Base-by-base conservation (phyloP, 2,797 vertebrate genomes). In the Poliocrania exsul region DNA sequence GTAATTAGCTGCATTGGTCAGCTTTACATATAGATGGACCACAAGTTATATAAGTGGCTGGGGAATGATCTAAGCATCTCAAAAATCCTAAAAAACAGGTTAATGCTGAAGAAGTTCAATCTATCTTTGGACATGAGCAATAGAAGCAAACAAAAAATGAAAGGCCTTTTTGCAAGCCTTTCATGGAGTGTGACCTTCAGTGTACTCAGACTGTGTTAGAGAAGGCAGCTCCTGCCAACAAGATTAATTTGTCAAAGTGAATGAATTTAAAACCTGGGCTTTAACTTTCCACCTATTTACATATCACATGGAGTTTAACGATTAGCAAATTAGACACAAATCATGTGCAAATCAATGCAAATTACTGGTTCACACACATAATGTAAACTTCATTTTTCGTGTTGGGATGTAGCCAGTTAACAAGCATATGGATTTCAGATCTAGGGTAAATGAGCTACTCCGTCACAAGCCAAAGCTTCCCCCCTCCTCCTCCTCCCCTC, bases 311-410 rank as follows among this genome's bases (percentile, higher is more conserved):
- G 88, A 92, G 60, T 96, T 96, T 95, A 97, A 93, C 70, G 77
- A 97, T 97, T 92, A 96, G 88, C 83, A 95, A 96, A 96, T 97
- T 97, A 95, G 92, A 90, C 89, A 94, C 58, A 95, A 94, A 93
- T 96, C 95, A 96, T 95, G 92, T 96, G 96, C 97, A 96, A 97
- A 97, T 96, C 93, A 96, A 94, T 96, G 89, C 86, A 96, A 96
- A 96, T 97, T 90, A 75, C 83, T 86, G 83, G 78, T 81, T 95
- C 91, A 75, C 86, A 87, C 80, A 81, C 80, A 90, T 74, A 87
- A 94, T 17, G 51, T 94, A 96, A 95, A 95, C 90, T 94, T 93
- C 80, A 92, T 95, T 97, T 97, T 89, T 92, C 92, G 82, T 51
- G 64, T 94, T 95, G 94, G 88, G 90, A 92, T 33, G 66, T 66